Evolutionary conservation across 2,113 vertebrate genomes (phyloP).

Genomic region (Zosterops pallidus): DNA sequence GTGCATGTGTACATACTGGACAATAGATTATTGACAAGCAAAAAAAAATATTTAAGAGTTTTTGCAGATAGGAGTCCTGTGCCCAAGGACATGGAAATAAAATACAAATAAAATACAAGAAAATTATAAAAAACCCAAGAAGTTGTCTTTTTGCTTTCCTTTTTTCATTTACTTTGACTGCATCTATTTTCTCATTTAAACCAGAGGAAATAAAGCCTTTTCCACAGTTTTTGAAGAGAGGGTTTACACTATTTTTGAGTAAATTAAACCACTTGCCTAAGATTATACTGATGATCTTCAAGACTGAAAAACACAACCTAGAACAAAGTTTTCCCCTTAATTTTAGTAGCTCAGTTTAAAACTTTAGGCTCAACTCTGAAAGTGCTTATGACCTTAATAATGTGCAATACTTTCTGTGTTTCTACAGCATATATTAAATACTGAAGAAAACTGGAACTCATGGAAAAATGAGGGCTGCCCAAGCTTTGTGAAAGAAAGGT

Average conservation of each 20-base stretch:
- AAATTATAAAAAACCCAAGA: background rate
- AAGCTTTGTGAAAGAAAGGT: conserved; percentile 99
- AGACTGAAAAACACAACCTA: background rate
- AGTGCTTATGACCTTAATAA: background rate
- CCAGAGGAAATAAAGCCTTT: background rate
- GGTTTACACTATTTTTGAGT: rapidly evolving
- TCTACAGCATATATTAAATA: conserved; percentile 92
- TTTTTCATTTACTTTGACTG: background rate
- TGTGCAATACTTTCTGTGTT: background rate
- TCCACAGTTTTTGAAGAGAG: background rate
- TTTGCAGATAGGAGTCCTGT: background rate
- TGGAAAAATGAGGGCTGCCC: conserved; percentile 99
- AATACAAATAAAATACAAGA: background rate
- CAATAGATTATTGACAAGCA: background rate
- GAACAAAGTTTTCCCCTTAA: background rate
- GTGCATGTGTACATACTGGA: background rate
- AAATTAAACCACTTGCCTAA: background rate
- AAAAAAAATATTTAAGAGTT: background rate
- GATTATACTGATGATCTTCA: background rate
- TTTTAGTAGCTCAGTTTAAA: background rate
- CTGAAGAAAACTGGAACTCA: conserved; percentile 97
- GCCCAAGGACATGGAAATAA: background rate
- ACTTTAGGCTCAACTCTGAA: background rate
- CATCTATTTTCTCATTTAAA: background rate
- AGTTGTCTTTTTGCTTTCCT: background rate